phyloP scores from a whole-genome alignment of 2,888 invertebrate species.

The Drosophila meridiana region DNA sequence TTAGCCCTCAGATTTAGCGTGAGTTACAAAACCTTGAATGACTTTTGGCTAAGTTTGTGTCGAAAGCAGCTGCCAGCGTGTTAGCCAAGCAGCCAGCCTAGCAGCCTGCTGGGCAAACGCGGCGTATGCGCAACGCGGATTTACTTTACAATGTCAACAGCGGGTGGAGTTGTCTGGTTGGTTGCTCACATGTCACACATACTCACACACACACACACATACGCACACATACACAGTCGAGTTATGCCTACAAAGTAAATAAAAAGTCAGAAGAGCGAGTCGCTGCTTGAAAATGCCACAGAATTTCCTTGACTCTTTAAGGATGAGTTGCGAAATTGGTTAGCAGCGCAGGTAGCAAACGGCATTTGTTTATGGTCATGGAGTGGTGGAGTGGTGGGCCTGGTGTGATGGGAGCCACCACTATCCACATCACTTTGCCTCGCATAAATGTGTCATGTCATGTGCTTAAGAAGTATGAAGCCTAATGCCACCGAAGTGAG shows the following conservation, averaged over 20 bases:
- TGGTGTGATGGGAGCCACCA: constrained; percentile 38
- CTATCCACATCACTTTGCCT: constrained; percentile 63
- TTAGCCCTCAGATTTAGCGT: constrained; percentile 39
- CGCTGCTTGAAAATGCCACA: constrained; percentile 36
- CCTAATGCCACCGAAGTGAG: constrained; percentile 54
- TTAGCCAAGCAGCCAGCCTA: constrained; percentile 3
- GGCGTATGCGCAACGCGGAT: constrained; percentile 72
- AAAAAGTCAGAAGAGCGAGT: constrained; percentile 44
- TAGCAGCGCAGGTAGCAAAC: constrained; percentile 41
- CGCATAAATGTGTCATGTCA: constrained; percentile 69
- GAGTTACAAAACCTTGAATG: constrained; percentile 44
- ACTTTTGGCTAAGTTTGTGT: constrained; percentile 48
- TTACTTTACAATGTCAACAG: constrained; percentile 70
- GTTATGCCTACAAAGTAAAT: constrained; percentile 54
- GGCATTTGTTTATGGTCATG: constrained; percentile 51
- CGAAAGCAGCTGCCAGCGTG: constrained; percentile 21
- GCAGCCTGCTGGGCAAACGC: constrained; percentile 36
- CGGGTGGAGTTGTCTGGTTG: constrained; percentile 34
- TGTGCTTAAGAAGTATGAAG: constrained; percentile 65
- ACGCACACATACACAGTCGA: constrained; percentile 11
- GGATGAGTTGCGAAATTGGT: constrained; percentile 20
- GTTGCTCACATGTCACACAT: constrained; percentile 48
- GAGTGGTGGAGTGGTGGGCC: background rate
- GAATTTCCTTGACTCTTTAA: constrained; percentile 44
- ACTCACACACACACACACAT: constrained; percentile 9